Conservation (phyloP, 2,113 vertebrate genomes). For the Chloebia gouldiae region DNA sequence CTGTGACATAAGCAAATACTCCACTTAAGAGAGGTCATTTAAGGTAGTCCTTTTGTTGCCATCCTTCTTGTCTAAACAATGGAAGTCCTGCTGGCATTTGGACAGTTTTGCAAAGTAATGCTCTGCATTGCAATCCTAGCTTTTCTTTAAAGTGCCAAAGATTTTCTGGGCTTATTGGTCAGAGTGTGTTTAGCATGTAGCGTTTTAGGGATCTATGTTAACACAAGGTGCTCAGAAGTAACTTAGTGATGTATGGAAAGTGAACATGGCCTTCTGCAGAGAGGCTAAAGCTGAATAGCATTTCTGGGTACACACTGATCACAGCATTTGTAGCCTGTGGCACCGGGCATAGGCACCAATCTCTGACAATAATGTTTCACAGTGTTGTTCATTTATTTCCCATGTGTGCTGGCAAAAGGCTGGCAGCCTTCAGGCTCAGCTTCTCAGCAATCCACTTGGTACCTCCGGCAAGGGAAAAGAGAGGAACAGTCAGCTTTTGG, state of each 20-base stretch:
- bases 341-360: not conserved
- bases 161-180: not conserved
- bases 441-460: not conserved
- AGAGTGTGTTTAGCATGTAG: not conserved
- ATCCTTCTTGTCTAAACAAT: not conserved
- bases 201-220: not conserved
- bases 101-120: not conserved
- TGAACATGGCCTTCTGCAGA: not conserved
- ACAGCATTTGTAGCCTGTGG: not conserved
- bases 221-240: not conserved
- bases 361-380: not conserved
- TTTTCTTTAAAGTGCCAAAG: not conserved
- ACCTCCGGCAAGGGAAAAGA: fast-evolving
- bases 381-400: not conserved
- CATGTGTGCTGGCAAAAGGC: not conserved
- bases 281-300: not conserved
- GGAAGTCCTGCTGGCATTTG: not conserved
- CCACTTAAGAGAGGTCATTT: not conserved
- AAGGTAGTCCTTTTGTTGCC: not conserved
- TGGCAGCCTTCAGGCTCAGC: not conserved
- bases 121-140: not conserved
- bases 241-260: not conserved
- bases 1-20: not conserved
- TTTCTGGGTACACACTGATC: not conserved
- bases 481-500: not conserved